Conservation (phyloP, 1,140 invertebrate species). For the Papilio polyxenes region DNA sequence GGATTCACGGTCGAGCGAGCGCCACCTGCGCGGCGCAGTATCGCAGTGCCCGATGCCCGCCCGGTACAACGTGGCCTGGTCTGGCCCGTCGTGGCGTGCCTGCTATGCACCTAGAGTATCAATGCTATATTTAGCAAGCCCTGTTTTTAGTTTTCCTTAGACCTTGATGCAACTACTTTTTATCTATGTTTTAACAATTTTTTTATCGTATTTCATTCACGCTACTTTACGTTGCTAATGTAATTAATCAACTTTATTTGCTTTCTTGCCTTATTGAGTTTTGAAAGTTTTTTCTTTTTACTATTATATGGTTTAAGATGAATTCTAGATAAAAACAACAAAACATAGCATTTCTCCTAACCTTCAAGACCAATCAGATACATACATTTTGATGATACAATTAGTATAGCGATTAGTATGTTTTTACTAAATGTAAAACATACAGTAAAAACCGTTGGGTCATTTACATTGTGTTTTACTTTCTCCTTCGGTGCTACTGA, state of each 20-base stretch:
- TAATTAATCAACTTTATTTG: slow-evolving; percentile 9
- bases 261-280: slow-evolving; percentile 10
- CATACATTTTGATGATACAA: background rate
- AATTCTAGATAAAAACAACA: background rate
- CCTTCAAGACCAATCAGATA: too few relatives aligned
- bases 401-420: background rate
- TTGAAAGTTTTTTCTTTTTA: background rate
- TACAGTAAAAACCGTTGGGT: background rate
- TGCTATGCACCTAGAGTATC: slow-evolving; percentile 33
- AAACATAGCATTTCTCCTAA: background rate
- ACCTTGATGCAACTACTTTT: slow-evolving; percentile 11
- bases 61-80: slow-evolving; percentile 46
- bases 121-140: slow-evolving; percentile 41
- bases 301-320: background rate
- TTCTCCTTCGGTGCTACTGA: slow-evolving; percentile 16
- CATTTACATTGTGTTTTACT: slow-evolving; percentile 31
- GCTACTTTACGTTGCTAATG: slow-evolving; percentile 4
- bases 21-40: slow-evolving; percentile 65
- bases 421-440: slow-evolving; percentile 4
- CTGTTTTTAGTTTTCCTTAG: slow-evolving; percentile 24
- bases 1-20: slow-evolving; percentile 75
- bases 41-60: slow-evolving; percentile 65
- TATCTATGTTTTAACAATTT: background rate
- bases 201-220: slow-evolving; percentile 23
- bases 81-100: slow-evolving; percentile 33